Conservation (phyloP, 2,888 invertebrate genomes). For the Tetrapedia diversipes region DNA sequence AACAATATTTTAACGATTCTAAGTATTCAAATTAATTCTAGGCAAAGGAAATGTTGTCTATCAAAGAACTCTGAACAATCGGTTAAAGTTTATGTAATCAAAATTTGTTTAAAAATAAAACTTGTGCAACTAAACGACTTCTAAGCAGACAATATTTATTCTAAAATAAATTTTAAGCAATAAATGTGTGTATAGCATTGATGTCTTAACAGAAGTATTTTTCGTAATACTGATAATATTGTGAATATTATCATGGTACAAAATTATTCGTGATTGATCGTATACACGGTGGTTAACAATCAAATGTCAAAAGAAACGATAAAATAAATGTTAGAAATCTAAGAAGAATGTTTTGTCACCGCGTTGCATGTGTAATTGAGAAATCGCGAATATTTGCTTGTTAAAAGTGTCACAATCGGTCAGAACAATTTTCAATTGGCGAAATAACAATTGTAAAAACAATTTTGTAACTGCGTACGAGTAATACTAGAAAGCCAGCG, state of each 20-base stretch:
- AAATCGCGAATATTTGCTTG: slow-evolving; percentile 16
- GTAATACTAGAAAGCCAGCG: slow-evolving; percentile 69
- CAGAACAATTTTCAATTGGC: slow-evolving; percentile 40
- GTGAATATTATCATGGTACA: neutral
- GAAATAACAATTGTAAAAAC: slow-evolving; percentile 53
- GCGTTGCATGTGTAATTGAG: slow-evolving; percentile 30
- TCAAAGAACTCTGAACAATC: no score
- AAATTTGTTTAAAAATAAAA: no score
- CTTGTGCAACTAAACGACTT: no score
- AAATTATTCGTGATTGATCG: neutral
- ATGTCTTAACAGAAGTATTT: no score
- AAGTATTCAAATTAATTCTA: no score
- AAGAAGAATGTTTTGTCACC: slow-evolving; percentile 20
- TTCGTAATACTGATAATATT: no score
- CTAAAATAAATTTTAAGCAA: neutral
- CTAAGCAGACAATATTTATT: no score
- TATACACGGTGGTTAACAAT: neutral
- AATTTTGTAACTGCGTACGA: slow-evolving; percentile 61
- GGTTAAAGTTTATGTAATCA: no score
- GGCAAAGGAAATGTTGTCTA: no score
- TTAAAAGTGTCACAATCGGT: slow-evolving; percentile 30
- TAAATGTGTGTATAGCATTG: no score
- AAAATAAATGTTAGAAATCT: neutral
- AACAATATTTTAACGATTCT: no score
- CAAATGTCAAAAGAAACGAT: neutral